Evolutionary conservation across 2,888 invertebrate genomes (phyloP).

Genomic region (Volucella bombylans): DNA sequence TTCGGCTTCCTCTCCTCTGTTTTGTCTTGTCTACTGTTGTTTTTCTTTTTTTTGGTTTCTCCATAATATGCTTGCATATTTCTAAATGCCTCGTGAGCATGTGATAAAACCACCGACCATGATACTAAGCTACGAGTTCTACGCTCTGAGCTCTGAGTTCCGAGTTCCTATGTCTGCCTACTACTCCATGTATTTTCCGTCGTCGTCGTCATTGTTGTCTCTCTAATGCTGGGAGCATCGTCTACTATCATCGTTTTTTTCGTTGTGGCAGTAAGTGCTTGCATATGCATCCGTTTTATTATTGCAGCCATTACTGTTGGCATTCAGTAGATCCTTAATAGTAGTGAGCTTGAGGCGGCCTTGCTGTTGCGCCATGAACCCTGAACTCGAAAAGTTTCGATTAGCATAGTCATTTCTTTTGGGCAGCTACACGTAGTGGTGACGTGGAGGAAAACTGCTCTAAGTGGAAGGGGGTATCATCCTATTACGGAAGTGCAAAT

Average conservation of each 20-base stretch:
- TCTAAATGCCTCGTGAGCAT: slow-evolving; percentile 74
- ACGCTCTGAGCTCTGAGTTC: too few species aligned
- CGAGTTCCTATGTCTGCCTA: slow-evolving; percentile 17
- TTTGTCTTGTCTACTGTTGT: background rate
- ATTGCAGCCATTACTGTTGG: slow-evolving; percentile 67
- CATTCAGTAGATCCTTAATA: slow-evolving; percentile 71
- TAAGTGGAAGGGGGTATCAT: slow-evolving; percentile 18
- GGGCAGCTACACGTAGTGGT: background rate
- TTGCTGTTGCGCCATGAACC: slow-evolving; percentile 20
- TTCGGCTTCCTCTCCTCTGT: background rate
- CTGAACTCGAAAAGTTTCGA: slow-evolving; percentile 56
- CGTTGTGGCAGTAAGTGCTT: slow-evolving; percentile 63
- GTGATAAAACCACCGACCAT: slow-evolving; percentile 73
- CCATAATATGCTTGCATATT: slow-evolving; percentile 68
- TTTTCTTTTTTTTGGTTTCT: slow-evolving; percentile 22
- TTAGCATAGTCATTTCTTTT: slow-evolving; percentile 50
- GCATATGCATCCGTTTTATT: slow-evolving; percentile 71
- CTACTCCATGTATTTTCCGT: background rate
- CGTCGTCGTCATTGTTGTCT: slow-evolving; percentile 61
- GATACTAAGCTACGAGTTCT: slow-evolving; percentile 57
- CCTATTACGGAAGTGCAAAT: slow-evolving; percentile 45
- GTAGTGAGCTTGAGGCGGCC: slow-evolving; percentile 49
- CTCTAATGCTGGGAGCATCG: slow-evolving; percentile 42
- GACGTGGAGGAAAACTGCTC: slow-evolving; percentile 4
- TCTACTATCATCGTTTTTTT: slow-evolving; percentile 64